Conservation (phyloP, 1,140 invertebrate species). For the Geopemphigus sp. region DNA sequence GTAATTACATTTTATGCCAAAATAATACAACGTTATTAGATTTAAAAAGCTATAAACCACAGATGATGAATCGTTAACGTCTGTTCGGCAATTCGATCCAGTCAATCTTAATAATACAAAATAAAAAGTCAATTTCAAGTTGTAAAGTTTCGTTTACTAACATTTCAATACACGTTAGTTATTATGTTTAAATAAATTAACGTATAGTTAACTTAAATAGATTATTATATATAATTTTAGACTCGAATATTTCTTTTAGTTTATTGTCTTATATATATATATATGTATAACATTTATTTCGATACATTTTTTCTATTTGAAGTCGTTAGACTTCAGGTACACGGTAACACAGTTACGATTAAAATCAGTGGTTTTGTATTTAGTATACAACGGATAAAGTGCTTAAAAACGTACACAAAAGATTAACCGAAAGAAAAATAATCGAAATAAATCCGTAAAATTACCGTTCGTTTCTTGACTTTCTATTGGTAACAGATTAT, state of each 20-base stretch:
- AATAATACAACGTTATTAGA: too few species aligned
- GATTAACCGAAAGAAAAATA: not conserved
- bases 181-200: too few species aligned
- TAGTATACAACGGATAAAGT: not conserved
- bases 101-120: not conserved
- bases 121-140: not conserved
- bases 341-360: constrained; percentile 12
- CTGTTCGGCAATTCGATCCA: too few species aligned
- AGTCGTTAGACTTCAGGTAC: not conserved
- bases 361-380: not conserved
- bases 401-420: not conserved
- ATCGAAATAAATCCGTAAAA: not conserved
- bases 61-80: too few species aligned
- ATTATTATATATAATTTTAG: not conserved
- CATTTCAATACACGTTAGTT: constrained; percentile 5
- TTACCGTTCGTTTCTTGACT: not conserved
- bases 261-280: not conserved
- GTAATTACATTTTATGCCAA: too few species aligned
- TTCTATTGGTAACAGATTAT: not conserved
- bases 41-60: too few species aligned
- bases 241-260: not conserved
- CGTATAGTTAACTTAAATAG: constrained; percentile 14
- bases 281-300: not conserved
- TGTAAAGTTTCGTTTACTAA: constrained; percentile 21
- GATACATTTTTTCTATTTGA: not conserved